Base-by-base conservation (phyloP, 2,888 invertebrate genomes). In the Sphecodes monilicornis region DNA sequence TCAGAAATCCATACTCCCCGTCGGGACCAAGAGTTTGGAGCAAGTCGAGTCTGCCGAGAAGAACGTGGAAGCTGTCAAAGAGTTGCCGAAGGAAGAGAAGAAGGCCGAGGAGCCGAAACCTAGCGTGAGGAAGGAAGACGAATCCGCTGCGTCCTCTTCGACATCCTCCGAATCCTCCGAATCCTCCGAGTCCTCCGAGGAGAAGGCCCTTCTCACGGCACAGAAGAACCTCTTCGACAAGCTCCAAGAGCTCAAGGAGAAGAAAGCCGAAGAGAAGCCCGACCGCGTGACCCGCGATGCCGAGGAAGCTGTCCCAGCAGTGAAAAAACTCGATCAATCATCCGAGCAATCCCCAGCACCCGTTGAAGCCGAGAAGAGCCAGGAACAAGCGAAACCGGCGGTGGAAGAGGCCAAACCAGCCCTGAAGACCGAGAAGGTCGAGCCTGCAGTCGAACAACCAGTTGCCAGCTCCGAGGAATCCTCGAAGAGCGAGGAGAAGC, bases 201-300 rank as follows among this genome's bases (percentile, higher is more conserved):
- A 87, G 26, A 88, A 90, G 46, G 64, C 73, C 13, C 70, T 32
- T 50, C 71, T 70, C 5, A 82, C 81, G 13, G 91, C 89, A 39
- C 86, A 84, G 29, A 80, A 86, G 80, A 88, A 86, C n/a, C 10
- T 29, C n/a, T 4, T 22, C 26, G 91, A 88, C 76, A 87, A 88
- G 73, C 82, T 84, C 6, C 82, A 84, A 11, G 89, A 89, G 22
- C 1, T 3, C 4, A 89, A 90, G 11, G 92, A 92, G 71, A 88
- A 92, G 75, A 88, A 95, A 86, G 92, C 95, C 46, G 90, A 90
- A 18, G 92, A 92, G 43, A 93, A 92, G 39, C 91, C 91, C 22
- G 93, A 93, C 77, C 92, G 93, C 18, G 93, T 93, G 32, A 93
- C 93, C 26, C 92, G 93, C 18, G 93, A 93, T 18, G 91, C 93